These are phyloP conservation scores for Elachura formosa DNA, from an alignment of 2,113 vertebrate species.

Conservation along the genomic window DNA sequence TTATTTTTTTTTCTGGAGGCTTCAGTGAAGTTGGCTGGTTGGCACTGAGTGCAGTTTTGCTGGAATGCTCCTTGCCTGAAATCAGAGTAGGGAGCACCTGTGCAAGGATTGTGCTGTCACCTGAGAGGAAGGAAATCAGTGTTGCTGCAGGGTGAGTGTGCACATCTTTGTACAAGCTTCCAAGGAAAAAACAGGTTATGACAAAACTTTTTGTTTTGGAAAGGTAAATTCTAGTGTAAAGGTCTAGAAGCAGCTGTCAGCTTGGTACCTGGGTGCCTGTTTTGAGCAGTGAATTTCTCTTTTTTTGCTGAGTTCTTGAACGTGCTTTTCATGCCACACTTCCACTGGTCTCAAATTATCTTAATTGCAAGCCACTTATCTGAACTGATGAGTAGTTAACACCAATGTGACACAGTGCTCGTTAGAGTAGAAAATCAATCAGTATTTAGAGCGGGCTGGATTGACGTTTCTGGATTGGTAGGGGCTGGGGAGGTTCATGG, in stretches of 20 bases:
- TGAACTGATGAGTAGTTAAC: slow-evolving; percentile 2
- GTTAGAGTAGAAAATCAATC: background rate
- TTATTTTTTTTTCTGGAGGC: background rate
- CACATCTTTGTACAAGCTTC: background rate
- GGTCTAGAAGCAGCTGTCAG: background rate
- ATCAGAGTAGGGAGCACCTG: background rate
- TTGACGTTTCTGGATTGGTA: background rate
- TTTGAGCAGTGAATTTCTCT: background rate
- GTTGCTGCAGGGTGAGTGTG: background rate
- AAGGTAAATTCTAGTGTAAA: background rate
- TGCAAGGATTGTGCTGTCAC: background rate
- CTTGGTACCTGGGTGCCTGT: background rate
- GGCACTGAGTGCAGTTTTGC: background rate
- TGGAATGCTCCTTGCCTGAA: background rate
- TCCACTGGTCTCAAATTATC: background rate
- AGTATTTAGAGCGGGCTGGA: background rate
- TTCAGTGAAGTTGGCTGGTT: background rate
- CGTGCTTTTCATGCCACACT: background rate
- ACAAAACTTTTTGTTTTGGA: background rate
- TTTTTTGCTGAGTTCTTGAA: background rate
- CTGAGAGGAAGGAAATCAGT: background rate
- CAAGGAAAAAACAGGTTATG: background rate
- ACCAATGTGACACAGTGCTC: background rate
- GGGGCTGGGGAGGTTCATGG: background rate
- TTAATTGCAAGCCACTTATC: slow-evolving; percentile 44